These are phyloP conservation scores for Dasypogon diadema DNA, from an alignment of 2,888 invertebrate species.

Conservation along the genomic window DNA sequence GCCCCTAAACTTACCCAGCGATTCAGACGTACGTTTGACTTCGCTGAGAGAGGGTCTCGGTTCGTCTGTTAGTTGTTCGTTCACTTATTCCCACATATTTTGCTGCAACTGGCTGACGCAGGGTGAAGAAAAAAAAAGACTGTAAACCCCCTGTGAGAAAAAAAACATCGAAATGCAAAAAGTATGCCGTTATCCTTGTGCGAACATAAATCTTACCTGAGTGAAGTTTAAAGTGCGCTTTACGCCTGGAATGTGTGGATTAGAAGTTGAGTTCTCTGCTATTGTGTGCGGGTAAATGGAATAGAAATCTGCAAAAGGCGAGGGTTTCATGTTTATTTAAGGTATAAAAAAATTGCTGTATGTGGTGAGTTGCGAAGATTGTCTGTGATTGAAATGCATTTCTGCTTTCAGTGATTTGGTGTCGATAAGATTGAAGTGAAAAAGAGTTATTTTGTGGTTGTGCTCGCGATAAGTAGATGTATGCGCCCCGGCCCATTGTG, in stretches of 20 bases:
- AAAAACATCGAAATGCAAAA: neutral
- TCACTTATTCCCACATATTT: neutral
- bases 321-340: neutral
- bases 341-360: neutral
- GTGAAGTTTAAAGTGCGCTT: conserved; percentile 25
- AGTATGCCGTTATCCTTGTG: neutral
- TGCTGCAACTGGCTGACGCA: conserved; percentile 2
- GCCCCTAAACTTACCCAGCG: neutral
- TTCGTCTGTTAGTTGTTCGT: conserved; percentile 26
- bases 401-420: conserved; percentile 13
- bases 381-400: conserved; percentile 6
- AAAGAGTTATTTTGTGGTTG: conserved; percentile 13
- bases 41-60: conserved; percentile 27
- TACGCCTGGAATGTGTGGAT: conserved; percentile 27
- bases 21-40: conserved; percentile 46
- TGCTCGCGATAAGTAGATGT: neutral
- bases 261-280: neutral
- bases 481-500: neutral
- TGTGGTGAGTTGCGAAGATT: neutral
- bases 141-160: neutral
- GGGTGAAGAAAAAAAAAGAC: conserved; percentile 34
- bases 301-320: conserved; percentile 2
- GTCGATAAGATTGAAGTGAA: conserved; percentile 21
- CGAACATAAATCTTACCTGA: conserved; percentile 17
- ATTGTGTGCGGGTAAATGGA: neutral